Percentiles rank a stretch among this genome's conserved stretches.
Evolutionary conservation across 2,888 invertebrate genomes (phyloP).

Genomic region (Coleophora flavipennella): DNA sequence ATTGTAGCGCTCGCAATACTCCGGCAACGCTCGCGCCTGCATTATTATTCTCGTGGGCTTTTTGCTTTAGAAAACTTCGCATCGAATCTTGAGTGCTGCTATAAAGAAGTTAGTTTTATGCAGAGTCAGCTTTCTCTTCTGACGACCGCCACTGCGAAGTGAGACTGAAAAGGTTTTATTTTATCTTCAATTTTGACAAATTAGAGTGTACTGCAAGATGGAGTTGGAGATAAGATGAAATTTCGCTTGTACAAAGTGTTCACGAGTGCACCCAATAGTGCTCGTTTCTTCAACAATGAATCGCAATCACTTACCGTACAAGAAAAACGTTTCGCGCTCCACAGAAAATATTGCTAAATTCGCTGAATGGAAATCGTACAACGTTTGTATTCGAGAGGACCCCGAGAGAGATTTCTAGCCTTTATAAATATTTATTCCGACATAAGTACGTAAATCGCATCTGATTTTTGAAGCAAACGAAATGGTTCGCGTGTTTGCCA

Average conservation of each 20-base stretch:
- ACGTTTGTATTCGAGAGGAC: conserved; percentile 5
- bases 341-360: conserved; percentile 13
- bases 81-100: conserved; percentile 35
- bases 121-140: not conserved
- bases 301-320: conserved; percentile 31
- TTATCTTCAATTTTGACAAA: not conserved
- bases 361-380: conserved; percentile 14
- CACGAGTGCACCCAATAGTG: conserved; percentile 1
- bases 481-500: not conserved
- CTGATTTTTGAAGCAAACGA: not conserved
- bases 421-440: conserved; percentile 8
- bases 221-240: conserved; percentile 1
- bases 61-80: conserved; percentile 38
- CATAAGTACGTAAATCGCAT: conserved; percentile 4
- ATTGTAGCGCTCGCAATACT: conserved; percentile 15
- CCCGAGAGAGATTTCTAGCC: conserved; percentile 4
- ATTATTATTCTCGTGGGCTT: conserved; percentile 44
- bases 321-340: conserved; percentile 3
- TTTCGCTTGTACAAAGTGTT: not conserved
- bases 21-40: conserved; percentile 24
- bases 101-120: conserved; percentile 29
- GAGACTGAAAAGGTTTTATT: not conserved
- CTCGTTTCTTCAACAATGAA: conserved; percentile 30
- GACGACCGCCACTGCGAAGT: not conserved
- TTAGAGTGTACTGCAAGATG: no score